Conservation (phyloP, 2,797 vertebrate genomes). For the Florisuga fusca region DNA sequence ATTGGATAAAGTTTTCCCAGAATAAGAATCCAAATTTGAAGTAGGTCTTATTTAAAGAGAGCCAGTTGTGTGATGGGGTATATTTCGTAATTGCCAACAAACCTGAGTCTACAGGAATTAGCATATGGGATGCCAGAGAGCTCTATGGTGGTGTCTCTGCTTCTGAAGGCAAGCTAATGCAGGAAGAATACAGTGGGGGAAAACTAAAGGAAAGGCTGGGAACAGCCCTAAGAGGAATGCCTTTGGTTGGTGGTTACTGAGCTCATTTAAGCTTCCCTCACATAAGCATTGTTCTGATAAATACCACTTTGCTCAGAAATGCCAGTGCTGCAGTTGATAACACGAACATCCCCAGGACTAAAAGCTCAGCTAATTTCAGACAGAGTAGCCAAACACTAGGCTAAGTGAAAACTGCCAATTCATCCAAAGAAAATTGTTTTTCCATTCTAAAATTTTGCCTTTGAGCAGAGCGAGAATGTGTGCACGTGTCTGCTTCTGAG, state of each 20-base stretch:
- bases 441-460: not conserved
- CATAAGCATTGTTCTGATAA: not conserved
- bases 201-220: not conserved
- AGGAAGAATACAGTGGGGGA: not conserved
- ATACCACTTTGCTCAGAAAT: not conserved
- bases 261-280: not conserved
- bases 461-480: not conserved
- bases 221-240: not conserved
- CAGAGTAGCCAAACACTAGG: not conserved
- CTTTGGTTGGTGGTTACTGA: not conserved
- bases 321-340: not conserved
- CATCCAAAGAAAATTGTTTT: not conserved
- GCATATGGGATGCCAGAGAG: not conserved
- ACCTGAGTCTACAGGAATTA: not conserved
- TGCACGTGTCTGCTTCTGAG: rapidly evolving
- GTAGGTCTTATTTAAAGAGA: not conserved
- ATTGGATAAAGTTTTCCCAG: not conserved
- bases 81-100: not conserved
- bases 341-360: not conserved
- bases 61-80: not conserved
- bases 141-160: not conserved
- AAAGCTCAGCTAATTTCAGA: not conserved
- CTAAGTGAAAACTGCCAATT: not conserved
- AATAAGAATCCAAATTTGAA: not conserved
- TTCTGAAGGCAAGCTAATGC: not conserved